phyloP scores from a whole-genome alignment of 2,113 vertebrate species.

The Ceyx cyanopectus region DNA sequence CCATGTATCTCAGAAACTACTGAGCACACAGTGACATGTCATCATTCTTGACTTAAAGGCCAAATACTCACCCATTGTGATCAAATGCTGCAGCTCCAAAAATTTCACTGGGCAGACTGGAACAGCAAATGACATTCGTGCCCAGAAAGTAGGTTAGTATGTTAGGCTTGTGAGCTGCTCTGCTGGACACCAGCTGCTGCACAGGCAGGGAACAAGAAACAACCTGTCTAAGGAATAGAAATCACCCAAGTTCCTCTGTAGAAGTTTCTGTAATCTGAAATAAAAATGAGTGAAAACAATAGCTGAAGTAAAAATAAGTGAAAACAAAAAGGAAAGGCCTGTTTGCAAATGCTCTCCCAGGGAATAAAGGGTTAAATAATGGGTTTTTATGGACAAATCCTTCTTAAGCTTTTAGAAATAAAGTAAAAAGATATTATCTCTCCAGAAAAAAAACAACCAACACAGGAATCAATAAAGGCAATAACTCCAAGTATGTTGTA shows the following conservation, averaged over 20 bases:
- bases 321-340: background rate
- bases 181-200: constrained; percentile 7
- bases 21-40: background rate
- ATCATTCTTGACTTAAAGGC: background rate
- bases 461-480: background rate
- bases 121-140: background rate
- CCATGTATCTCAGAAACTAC: background rate
- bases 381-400: background rate
- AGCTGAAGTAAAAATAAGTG: background rate
- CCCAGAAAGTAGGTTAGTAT: constrained; percentile 39
- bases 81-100: background rate
- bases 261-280: background rate
- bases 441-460: background rate
- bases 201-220: background rate
- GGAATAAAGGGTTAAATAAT: background rate
- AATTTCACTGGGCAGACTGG: background rate
- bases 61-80: background rate
- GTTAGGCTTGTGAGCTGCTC: background rate
- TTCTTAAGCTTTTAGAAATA: background rate
- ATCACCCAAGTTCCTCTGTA: background rate
- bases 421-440: background rate
- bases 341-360: background rate
- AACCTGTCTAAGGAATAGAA: background rate
- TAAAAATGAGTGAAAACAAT: background rate
- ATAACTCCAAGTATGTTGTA: background rate